Conservation (phyloP, 1,140 invertebrate genomes). For the Mizuhopecten yessoensis region DNA sequence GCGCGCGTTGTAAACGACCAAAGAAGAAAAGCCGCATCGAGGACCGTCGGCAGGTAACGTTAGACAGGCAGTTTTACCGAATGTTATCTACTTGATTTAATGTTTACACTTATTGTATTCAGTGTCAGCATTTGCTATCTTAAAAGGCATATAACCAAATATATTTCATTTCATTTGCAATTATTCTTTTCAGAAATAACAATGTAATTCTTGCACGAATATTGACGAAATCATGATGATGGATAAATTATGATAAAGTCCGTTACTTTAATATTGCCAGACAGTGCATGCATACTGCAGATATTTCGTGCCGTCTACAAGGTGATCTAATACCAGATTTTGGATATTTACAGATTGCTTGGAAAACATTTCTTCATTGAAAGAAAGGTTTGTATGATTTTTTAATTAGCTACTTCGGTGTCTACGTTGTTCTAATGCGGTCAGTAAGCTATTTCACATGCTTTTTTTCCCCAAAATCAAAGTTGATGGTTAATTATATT, state of each 20-base stretch:
- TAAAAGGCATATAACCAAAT: neutral
- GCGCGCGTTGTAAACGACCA: neutral
- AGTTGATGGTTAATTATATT: too few relatives aligned
- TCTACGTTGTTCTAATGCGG: too few relatives aligned
- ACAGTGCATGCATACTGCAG: slow-evolving; percentile 31
- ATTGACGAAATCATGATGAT: slow-evolving; percentile 29
- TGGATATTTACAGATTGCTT: neutral
- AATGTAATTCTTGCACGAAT: neutral
- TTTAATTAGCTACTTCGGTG: too few relatives aligned
- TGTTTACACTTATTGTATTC: neutral
- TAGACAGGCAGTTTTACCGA: neutral
- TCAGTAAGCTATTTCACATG: too few relatives aligned
- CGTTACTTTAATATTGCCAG: neutral
- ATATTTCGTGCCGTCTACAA: slow-evolving; percentile 2
- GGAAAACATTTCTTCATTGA: slow-evolving; percentile 25
- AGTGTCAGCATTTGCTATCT: neutral
- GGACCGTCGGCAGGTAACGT: neutral
- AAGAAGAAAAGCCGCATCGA: neutral
- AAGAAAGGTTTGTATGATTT: slow-evolving; percentile 9
- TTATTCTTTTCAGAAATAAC: neutral
- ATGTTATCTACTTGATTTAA: neutral
- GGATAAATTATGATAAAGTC: slow-evolving; percentile 39
- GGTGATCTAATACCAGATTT: slow-evolving; percentile 6
- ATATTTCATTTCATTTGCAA: neutral
- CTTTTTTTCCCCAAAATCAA: too few relatives aligned